Conservation (phyloP, 2,888 invertebrate species). For the Lomographa bimaculata region DNA sequence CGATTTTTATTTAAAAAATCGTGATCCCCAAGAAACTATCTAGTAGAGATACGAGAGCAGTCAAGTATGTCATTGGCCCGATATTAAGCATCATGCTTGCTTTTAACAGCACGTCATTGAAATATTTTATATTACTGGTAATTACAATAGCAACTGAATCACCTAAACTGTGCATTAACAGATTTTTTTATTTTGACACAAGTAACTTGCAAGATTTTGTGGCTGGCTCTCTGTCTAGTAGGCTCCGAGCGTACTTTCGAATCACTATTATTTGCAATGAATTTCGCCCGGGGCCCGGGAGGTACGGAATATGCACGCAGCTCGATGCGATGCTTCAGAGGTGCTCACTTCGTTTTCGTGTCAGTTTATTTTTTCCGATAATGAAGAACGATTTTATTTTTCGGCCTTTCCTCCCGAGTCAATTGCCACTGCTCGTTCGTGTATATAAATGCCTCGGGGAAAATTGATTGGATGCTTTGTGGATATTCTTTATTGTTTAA, state of each 20-base stretch:
- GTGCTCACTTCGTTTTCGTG: constrained; percentile 37
- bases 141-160: too few relatives aligned
- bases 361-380: constrained; percentile 44
- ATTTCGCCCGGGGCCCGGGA: constrained; percentile 61
- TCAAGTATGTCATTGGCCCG: too few relatives aligned
- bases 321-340: constrained; percentile 21
- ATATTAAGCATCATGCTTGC: too few relatives aligned
- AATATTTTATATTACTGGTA: too few relatives aligned
- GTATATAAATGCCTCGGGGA: constrained; percentile 14
- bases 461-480: constrained; percentile 22
- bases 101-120: too few relatives aligned
- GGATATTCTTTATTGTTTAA: constrained; percentile 19
- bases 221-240: too few relatives aligned
- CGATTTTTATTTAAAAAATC: too few relatives aligned
- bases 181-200: too few relatives aligned
- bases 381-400: constrained; percentile 30
- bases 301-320: constrained; percentile 42
- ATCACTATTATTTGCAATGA: constrained; percentile 73
- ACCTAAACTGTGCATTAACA: too few relatives aligned
- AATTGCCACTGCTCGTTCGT: constrained; percentile 20
- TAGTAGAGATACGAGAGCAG: too few relatives aligned
- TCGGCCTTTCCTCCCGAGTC: constrained; percentile 16
- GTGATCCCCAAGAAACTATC: too few relatives aligned
- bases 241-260: constrained; percentile 41
- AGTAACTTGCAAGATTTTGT: too few relatives aligned